phyloP scores from a whole-genome alignment of 2,113 vertebrate species.

The Paraplagusia blochii region DNA sequence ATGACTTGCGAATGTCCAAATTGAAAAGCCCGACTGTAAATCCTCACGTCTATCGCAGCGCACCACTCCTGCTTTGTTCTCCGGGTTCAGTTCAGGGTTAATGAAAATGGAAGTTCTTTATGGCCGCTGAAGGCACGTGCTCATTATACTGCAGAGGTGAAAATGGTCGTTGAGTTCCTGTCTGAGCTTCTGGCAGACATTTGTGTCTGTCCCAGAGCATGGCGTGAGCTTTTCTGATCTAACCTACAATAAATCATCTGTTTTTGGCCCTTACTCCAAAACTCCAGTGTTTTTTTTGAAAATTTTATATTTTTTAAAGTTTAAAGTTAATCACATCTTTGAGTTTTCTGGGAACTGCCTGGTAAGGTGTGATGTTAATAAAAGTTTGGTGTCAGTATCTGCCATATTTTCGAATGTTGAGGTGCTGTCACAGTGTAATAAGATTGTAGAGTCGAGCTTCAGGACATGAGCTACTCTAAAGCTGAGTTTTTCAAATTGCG shows the following conservation, averaged over 20 bases:
- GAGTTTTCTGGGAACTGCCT: too few species aligned
- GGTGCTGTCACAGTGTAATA: too few species aligned
- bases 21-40: slow-evolving; percentile 27
- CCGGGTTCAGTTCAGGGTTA: slow-evolving; percentile 57
- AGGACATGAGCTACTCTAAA: too few species aligned
- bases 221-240: neutral
- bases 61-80: slow-evolving; percentile 36
- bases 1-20: slow-evolving; percentile 29
- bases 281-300: too few species aligned
- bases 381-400: too few species aligned
- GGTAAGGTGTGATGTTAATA: too few species aligned
- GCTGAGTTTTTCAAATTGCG: too few species aligned
- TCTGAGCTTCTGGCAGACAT: slow-evolving; percentile 4
- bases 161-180: slow-evolving; percentile 40
- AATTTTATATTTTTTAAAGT: slow-evolving; percentile 16
- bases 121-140: slow-evolving; percentile 27
- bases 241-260: slow-evolving; percentile 29
- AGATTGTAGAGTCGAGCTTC: too few species aligned
- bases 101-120: slow-evolving; percentile 59
- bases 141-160: slow-evolving; percentile 17
- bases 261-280: neutral
- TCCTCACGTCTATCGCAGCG: slow-evolving; percentile 21
- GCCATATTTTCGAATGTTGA: too few species aligned
- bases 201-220: neutral
- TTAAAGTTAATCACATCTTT: too few species aligned